phyloP scores from a whole-genome alignment of 1,140 invertebrate species.

The Colletes gigas region DNA sequence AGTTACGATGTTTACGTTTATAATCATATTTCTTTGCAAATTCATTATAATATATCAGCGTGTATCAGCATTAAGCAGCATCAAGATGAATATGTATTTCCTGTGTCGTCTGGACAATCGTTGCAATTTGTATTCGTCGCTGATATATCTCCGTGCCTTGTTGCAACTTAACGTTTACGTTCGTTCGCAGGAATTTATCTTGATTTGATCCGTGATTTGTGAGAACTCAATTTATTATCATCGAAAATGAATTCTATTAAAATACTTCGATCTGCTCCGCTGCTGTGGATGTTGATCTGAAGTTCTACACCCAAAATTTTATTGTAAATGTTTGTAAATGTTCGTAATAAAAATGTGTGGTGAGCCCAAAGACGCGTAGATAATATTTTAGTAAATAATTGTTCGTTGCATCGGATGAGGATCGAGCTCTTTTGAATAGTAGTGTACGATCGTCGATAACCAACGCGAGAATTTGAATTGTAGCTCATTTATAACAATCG shows the following conservation, averaged over 20 bases:
- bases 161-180: constrained; percentile 11
- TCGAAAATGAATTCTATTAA: no score
- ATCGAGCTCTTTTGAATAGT: no score
- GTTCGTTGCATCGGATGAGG: no score
- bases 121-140: constrained; percentile 61
- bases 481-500: constrained; percentile 20
- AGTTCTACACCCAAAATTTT: no score
- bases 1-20: background rate
- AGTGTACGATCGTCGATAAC: background rate
- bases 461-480: background rate
- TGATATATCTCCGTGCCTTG: constrained; percentile 21
- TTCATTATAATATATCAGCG: constrained; percentile 22
- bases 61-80: constrained; percentile 16
- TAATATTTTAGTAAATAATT: no score
- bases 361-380: no score
- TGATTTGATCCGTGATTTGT: constrained; percentile 23
- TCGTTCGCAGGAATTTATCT: constrained; percentile 42
- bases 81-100: constrained; percentile 49
- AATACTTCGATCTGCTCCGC: background rate
- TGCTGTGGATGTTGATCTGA: no score
- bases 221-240: constrained; percentile 14
- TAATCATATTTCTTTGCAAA: background rate
- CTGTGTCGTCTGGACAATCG: constrained; percentile 5
- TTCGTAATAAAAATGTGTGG: no score
- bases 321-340: no score